Percentiles rank a stretch among this genome's conserved stretches.
These are phyloP conservation scores for Anomalospiza imberbis DNA, from an alignment of 2,797 vertebrate species.

Conservation along the genomic window DNA sequence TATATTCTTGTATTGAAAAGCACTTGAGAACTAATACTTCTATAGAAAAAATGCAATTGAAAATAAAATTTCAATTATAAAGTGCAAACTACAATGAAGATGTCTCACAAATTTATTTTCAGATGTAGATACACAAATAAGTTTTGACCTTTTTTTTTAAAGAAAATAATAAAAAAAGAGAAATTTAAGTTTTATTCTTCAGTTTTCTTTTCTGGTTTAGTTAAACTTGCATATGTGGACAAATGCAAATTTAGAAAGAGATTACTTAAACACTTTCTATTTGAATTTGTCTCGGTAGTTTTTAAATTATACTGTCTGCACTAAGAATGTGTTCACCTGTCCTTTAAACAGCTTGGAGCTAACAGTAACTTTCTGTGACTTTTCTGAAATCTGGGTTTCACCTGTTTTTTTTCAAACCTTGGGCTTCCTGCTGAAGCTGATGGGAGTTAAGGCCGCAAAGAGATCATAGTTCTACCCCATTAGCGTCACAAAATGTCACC, in stretches of 20 bases:
- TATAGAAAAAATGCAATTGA: background rate
- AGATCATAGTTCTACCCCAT: constrained; percentile 53
- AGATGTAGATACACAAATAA: background rate
- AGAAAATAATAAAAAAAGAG: background rate
- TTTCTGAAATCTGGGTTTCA: background rate
- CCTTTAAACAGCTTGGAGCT: background rate
- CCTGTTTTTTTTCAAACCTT: background rate
- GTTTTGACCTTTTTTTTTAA: background rate
- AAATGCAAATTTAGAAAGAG: background rate
- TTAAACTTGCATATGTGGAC: background rate
- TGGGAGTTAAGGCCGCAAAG: constrained; percentile 6
- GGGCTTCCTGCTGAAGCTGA: background rate
- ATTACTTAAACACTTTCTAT: background rate
- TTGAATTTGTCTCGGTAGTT: background rate
- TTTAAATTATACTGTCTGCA: background rate
- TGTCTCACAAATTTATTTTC: background rate
- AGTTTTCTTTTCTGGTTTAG: background rate
- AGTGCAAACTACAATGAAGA: background rate
- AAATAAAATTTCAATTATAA: background rate
- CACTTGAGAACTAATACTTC: background rate
- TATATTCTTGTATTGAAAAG: background rate
- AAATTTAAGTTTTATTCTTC: background rate
- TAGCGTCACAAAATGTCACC: constrained; percentile 65
- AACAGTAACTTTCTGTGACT: background rate
- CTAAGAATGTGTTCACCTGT: background rate